Evolutionary conservation across 2,797 vertebrate genomes (phyloP).

Genomic region (Pseudomugil tenellus): DNA sequence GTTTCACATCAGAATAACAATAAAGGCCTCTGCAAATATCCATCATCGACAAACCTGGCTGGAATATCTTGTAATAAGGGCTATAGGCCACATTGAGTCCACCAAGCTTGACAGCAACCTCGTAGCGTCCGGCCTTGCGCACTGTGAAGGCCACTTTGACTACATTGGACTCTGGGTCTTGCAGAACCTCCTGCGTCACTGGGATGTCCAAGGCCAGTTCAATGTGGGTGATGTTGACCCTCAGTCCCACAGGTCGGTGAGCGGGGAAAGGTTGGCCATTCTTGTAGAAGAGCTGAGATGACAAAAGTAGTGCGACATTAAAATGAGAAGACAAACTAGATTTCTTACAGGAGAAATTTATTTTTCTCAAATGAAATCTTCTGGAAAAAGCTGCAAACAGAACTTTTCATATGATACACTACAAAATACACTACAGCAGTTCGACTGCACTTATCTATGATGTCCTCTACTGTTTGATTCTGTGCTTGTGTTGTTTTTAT

Average conservation of each 20-base stretch:
- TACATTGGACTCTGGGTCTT: slow-evolving; percentile 92
- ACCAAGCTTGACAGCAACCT: slow-evolving; percentile 94
- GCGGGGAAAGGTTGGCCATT: slow-evolving; percentile 97
- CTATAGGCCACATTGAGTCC: slow-evolving; percentile 97
- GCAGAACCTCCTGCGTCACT: slow-evolving; percentile 95
- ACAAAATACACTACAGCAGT: too few relatives aligned
- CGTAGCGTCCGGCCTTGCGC: slow-evolving; percentile 95
- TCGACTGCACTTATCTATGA: too few relatives aligned
- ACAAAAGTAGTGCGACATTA: background rate
- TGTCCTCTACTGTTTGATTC: too few relatives aligned
- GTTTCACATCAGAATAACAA: background rate
- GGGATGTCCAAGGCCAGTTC: slow-evolving; percentile 96
- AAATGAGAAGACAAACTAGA: background rate
- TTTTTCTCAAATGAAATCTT: background rate
- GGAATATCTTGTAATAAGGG: slow-evolving; percentile 97
- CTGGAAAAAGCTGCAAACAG: background rate
- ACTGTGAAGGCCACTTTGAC: slow-evolving; percentile 98
- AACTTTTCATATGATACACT: too few relatives aligned
- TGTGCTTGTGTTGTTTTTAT: too few relatives aligned
- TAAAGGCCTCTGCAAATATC: background rate
- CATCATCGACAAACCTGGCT: slow-evolving; percentile 85
- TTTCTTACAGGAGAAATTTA: background rate
- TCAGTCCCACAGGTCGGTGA: slow-evolving; percentile 90
- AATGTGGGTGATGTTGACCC: slow-evolving; percentile 95
- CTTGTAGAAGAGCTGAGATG: slow-evolving; percentile 92